These are phyloP conservation scores for Odontomachus brunneus DNA, from an alignment of 1,140 invertebrate species.

Conservation along the genomic window DNA sequence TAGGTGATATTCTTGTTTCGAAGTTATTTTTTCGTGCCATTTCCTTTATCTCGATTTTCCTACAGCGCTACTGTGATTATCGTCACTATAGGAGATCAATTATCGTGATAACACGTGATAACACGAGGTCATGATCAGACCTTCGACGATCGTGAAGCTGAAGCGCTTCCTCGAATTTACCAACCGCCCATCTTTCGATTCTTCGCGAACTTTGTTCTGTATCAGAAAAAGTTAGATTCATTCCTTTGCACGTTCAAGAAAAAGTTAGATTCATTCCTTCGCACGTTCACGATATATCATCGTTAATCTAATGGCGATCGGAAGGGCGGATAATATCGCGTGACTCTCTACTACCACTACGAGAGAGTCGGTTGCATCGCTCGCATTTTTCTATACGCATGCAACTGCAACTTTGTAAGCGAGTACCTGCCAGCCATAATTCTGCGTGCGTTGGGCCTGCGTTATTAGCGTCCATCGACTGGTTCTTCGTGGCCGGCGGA, in stretches of 20 bases:
- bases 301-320: conserved; percentile 47
- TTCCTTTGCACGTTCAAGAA: background rate
- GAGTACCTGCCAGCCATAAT: conserved; percentile 56
- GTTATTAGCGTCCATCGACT: conserved; percentile 59
- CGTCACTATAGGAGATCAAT: too few species aligned
- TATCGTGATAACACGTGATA: too few species aligned
- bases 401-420: conserved; percentile 51
- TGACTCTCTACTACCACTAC: conserved; percentile 11
- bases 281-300: conserved; percentile 43
- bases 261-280: conserved; percentile 29
- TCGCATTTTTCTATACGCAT: conserved; percentile 33
- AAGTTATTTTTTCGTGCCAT: too few species aligned
- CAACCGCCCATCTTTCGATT: too few species aligned
- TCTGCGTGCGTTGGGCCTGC: conserved; percentile 30
- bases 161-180: too few species aligned
- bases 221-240: too few species aligned
- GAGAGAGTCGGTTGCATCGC: conserved; percentile 43
- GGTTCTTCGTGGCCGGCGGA: conserved; percentile 52
- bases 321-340: conserved; percentile 46
- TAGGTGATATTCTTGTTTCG: too few species aligned
- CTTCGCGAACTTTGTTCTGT: too few species aligned
- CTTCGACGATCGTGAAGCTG: too few species aligned
- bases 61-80: too few species aligned
- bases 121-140: too few species aligned
- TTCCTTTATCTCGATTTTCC: too few species aligned